Base-by-base conservation (phyloP, 2,797 vertebrate species). In the Taeniopygia guttata region DNA sequence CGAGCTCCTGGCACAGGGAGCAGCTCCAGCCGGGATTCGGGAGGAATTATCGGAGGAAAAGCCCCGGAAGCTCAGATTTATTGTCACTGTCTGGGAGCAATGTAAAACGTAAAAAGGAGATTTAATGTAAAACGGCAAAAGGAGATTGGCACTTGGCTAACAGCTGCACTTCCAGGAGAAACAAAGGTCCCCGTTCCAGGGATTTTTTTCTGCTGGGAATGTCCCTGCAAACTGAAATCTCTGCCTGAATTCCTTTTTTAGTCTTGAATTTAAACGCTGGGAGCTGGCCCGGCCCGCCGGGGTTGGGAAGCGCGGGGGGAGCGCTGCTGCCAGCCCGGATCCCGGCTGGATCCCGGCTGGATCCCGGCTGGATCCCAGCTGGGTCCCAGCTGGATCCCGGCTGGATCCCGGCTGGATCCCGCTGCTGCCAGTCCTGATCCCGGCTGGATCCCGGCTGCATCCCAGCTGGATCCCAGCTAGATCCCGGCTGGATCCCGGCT, bases 261-360 rank as follows among this genome's bases (percentile, higher is more conserved):
- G n/a, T 51, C 3, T 19, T 21, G 11, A 2, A 25, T 66, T 67
- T 21, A 5, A 16, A 9, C 1, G 0, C 22, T 3, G 4, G 0
- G 78, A 2, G 36, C 36, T 38, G 36, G 36, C 36, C 36, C 36
- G 36, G 36, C 36, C 36, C 36, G 8, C 58, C 60, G 45, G 5
- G 62, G 38, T 16, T 3, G 6, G 40, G 19, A 5, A 68, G 36
- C 26, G 36, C 15, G 52, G 0, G 3, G 2, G 90, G 10, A 25
- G 12, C 11, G 56, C 58, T 0, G 21, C 15, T 4, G 5, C 27
- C n/a, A 7, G 52, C 18, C 9, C 21, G 4, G 51, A 40, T 40
- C 38, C 38, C 38, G 38, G 38, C 38, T 38, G 36, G 36, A 38
- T 38, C 36, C 36, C 36, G 36, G 36, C 36, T 38, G 36, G 36